Conservation (phyloP, 2,888 invertebrate genomes). For the Torymus tubicola region DNA sequence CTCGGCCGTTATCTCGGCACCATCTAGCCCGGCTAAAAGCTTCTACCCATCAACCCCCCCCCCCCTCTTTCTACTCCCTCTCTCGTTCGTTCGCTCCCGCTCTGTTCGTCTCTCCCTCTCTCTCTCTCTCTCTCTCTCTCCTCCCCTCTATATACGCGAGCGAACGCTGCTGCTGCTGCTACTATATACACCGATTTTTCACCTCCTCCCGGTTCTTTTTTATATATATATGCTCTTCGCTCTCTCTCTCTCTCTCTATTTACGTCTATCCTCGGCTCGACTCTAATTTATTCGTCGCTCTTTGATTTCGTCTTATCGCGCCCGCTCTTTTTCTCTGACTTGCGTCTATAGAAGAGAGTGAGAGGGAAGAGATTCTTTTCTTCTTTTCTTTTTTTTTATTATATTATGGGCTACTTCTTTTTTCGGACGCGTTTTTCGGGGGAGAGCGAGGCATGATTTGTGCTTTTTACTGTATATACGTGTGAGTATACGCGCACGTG, state of each 20-base stretch:
- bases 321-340: constrained; percentile 40
- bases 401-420: constrained; percentile 15
- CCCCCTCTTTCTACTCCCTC: constrained; percentile 57
- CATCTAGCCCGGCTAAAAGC: constrained; percentile 76
- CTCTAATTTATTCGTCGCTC: constrained; percentile 49
- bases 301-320: constrained; percentile 38
- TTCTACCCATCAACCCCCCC: constrained; percentile 73
- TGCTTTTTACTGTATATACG: background rate
- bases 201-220: constrained; percentile 2
- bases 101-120: constrained; percentile 38
- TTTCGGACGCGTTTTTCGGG: constrained; percentile 15
- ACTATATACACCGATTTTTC: constrained; percentile 19
- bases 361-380: background rate
- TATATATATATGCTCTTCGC: background rate
- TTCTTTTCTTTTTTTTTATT: constrained; percentile 1
- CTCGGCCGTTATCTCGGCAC: constrained; percentile 76
- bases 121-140: constrained; percentile 23
- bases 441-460: constrained; percentile 11
- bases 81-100: constrained; percentile 35
- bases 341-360: no score
- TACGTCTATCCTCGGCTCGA: constrained; percentile 32
- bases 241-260: constrained; percentile 29
- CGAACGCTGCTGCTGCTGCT: background rate
- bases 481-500: no score
- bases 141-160: constrained; percentile 19